A percentile compares a stretch with the other conserved stretches of the same genome.
Conservation (phyloP, 2,113 vertebrate species). For the Otocyon megalotis region DNA sequence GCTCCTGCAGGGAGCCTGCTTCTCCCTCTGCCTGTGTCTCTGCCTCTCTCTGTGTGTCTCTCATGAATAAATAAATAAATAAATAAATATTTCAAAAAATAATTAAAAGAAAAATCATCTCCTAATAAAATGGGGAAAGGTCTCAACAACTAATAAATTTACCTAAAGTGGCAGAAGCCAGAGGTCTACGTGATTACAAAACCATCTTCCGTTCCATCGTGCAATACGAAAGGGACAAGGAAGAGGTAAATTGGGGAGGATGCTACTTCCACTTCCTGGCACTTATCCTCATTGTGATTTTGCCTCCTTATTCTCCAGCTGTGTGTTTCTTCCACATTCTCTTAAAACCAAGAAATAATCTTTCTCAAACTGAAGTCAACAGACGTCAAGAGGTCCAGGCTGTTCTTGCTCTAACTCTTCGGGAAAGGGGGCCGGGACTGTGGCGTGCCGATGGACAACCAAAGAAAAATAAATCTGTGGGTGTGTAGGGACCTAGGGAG, state of each 20-base stretch:
- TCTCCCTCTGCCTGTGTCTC: no score
- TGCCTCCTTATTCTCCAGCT: background rate
- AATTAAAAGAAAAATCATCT: background rate
- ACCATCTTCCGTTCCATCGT: background rate
- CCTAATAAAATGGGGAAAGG: background rate
- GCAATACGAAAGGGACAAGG: background rate
- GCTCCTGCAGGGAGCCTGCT: no score
- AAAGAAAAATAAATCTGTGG: conserved; percentile 26
- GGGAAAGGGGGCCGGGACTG: background rate
- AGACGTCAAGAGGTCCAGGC: background rate
- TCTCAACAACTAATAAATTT: conserved; percentile 14
- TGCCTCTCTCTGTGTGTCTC: no score
- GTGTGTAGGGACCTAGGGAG: background rate
- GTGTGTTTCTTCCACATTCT: background rate
- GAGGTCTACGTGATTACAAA: background rate
- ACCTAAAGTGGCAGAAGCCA: background rate
- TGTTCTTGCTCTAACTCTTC: background rate
- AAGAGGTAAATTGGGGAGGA: background rate
- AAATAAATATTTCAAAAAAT: no score
- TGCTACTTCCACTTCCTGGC: background rate
- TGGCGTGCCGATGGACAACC: background rate
- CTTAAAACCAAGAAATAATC: conserved; percentile 11
- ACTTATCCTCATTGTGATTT: conserved; percentile 33
- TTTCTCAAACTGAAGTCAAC: conserved; percentile 6
- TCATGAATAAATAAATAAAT: no score